A percentile compares a stretch with the other conserved stretches of the same genome.
phyloP scores from a whole-genome alignment of 2,797 vertebrate genomes.

The Schizopygopsis malacanthus region DNA sequence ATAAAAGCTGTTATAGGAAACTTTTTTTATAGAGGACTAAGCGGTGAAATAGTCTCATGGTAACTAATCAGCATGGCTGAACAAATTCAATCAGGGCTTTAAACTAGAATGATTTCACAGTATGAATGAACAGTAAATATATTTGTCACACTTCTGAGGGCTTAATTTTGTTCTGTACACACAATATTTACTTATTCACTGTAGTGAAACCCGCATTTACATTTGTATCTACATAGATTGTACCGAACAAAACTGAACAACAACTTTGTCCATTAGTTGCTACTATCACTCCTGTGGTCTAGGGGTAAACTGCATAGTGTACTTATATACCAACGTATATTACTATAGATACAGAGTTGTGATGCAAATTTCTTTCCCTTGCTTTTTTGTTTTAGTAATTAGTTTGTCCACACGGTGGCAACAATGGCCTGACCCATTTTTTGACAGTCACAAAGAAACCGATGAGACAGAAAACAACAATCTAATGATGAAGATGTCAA shows the following conservation, averaged over 20 bases:
- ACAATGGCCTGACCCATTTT: too few species aligned
- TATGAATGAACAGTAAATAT: not conserved
- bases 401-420: too few species aligned
- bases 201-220: not conserved
- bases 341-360: too few species aligned
- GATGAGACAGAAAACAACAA: too few species aligned
- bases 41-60: not conserved
- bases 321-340: too few species aligned
- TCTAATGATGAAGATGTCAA: too few species aligned
- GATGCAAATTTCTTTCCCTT: too few species aligned
- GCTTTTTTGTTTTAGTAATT: too few species aligned
- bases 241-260: not conserved
- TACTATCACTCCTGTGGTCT: not conserved
- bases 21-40: not conserved
- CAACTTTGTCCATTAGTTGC: not conserved
- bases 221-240: not conserved
- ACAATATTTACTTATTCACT: not conserved
- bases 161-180: not conserved
- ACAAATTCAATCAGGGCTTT: conserved; percentile 19
- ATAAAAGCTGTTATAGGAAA: conserved; percentile 21
- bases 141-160: not conserved
- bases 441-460: too few species aligned
- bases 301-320: too few species aligned
- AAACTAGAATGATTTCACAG: not conserved
- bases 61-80: conserved; percentile 19